Conservation (phyloP, 2,888 invertebrate genomes). For the Diarsia dahlii region DNA sequence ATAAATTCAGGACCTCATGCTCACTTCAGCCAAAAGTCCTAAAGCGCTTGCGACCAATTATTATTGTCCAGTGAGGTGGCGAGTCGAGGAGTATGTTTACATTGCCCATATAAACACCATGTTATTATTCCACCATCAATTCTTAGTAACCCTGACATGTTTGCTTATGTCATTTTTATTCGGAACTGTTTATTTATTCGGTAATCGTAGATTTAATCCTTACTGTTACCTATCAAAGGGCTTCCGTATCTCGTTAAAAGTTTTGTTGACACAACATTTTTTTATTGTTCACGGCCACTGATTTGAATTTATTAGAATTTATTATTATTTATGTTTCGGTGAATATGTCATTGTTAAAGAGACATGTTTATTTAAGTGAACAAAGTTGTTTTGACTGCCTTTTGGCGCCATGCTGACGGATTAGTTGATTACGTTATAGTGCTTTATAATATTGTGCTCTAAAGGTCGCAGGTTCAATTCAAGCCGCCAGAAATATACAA, state of each 20-base stretch:
- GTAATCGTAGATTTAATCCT: conserved; percentile 16
- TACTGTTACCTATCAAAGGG: conserved; percentile 8
- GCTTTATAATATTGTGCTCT: not conserved
- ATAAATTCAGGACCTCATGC: too few species aligned
- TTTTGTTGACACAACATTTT: conserved; percentile 28
- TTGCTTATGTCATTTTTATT: conserved; percentile 52
- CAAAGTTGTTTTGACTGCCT: not conserved
- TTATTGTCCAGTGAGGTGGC: too few species aligned
- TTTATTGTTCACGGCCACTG: conserved; percentile 36
- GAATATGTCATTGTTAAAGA: conserved; percentile 1
- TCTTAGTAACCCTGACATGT: conserved; percentile 44
- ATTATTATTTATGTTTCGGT: conserved; percentile 19
- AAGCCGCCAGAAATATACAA: not conserved
- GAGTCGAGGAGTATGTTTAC: too few species aligned
- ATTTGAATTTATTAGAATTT: conserved; percentile 20
- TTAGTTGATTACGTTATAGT: not conserved
- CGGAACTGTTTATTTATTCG: conserved; percentile 46
- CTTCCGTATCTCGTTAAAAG: conserved; percentile 43
- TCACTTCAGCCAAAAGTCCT: too few species aligned
- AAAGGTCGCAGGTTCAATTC: conserved; percentile 6
- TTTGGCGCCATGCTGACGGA: not conserved
- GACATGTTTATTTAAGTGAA: conserved; percentile 14
- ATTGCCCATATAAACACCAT: conserved; percentile 2
- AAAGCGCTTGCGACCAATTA: too few species aligned
- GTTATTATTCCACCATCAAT: conserved; percentile 8